phyloP scores from a whole-genome alignment of 2,113 vertebrate species.

The Campylorhamphus procurvoides region DNA sequence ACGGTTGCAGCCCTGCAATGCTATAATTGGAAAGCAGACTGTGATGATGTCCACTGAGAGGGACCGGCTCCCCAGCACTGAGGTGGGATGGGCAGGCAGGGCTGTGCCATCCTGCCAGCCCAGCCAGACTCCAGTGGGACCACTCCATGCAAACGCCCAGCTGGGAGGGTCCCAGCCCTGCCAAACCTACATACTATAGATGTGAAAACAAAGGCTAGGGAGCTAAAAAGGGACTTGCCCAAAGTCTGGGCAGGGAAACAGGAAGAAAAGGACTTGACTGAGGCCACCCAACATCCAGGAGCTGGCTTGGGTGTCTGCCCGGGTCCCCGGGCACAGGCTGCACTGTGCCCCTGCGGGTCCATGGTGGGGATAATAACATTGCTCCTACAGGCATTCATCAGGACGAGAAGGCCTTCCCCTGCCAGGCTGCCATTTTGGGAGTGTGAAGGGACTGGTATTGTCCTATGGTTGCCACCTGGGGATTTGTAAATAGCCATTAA shows the following conservation, averaged over 20 bases:
- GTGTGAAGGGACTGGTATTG: not conserved
- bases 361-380: not conserved
- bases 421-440: not conserved
- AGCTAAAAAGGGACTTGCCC: not conserved
- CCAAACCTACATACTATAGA: rapidly evolving
- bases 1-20: conserved; percentile 8
- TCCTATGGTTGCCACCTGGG: rapidly evolving
- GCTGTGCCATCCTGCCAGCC: not conserved
- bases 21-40: conserved; percentile 60
- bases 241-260: not conserved
- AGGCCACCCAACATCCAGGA: not conserved
- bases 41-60: not conserved
- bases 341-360: rapidly evolving
- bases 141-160: rapidly evolving
- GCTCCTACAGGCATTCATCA: not conserved
- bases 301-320: rapidly evolving
- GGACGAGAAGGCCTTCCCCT: not conserved
- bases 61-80: not conserved
- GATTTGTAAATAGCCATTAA: not conserved
- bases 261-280: not conserved
- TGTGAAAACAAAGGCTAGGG: not conserved
- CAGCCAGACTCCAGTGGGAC: not conserved
- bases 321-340: rapidly evolving
- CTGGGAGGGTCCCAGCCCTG: not conserved
- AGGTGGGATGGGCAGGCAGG: not conserved